These are phyloP conservation scores for Caenorhabditis virilis DNA, from an alignment of 2,888 invertebrate species.

Conservation along the genomic window DNA sequence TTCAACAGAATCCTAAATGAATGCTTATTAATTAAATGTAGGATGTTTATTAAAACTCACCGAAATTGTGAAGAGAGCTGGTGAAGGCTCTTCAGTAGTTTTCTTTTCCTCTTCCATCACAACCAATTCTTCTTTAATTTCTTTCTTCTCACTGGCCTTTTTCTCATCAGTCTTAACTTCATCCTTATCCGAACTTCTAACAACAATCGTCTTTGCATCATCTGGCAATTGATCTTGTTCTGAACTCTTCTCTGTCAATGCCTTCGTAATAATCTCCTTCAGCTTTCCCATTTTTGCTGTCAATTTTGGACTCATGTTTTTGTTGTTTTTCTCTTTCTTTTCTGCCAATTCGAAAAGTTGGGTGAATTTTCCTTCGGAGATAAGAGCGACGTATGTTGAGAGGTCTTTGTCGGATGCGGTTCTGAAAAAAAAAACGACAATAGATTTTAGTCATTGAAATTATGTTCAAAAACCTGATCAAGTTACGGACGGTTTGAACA, in stretches of 20 bases:
- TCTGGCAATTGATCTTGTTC: not conserved
- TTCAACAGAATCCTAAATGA: too few species aligned
- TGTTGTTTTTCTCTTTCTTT: constrained; percentile 10
- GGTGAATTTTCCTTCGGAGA: constrained; percentile 46
- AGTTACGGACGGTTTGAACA: constrained; percentile 35
- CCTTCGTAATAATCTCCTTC: constrained; percentile 7
- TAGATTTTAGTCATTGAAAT: not conserved
- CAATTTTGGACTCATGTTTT: constrained; percentile 14
- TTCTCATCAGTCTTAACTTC: constrained; percentile 1
- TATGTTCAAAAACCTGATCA: constrained; percentile 18
- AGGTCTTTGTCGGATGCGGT: constrained; percentile 43
- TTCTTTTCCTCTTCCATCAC: too few species aligned
- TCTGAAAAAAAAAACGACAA: constrained; percentile 13
- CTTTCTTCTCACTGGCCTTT: not conserved
- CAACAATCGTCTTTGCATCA: not conserved
- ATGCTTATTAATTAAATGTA: too few species aligned
- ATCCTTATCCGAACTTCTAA: constrained; percentile 8
- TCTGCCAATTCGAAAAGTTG: constrained; percentile 33
- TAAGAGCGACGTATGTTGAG: constrained; percentile 38
- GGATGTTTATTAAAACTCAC: too few species aligned
- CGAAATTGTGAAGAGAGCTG: constrained; percentile 20
- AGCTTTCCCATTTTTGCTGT: constrained; percentile 20
- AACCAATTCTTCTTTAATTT: too few species aligned
- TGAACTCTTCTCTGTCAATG: constrained; percentile 17
- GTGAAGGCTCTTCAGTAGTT: not conserved